Conservation (phyloP, 2,888 invertebrate species). For the Platycnemis pennipes region DNA sequence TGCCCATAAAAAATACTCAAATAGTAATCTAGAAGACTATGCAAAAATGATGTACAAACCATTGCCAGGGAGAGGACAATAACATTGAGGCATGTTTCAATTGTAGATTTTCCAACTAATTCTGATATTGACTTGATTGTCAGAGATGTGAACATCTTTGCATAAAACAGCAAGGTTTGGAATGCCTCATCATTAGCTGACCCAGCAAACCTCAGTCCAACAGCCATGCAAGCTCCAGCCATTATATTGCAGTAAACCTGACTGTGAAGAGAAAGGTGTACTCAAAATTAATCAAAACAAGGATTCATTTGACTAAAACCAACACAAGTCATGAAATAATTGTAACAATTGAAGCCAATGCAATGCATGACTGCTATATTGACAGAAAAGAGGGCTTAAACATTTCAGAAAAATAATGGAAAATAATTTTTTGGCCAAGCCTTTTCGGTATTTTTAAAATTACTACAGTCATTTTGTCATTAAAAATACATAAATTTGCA, state of each 20-base stretch:
- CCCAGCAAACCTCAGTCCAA: constrained; percentile 97
- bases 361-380: too few species aligned
- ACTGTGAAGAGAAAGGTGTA: constrained; percentile 79
- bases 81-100: constrained; percentile 93
- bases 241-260: constrained; percentile 98
- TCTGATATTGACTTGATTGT: constrained; percentile 89
- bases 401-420: too few species aligned
- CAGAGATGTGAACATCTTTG: constrained; percentile 85
- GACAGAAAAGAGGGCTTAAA: too few species aligned
- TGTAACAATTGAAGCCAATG: too few species aligned
- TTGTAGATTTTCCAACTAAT: constrained; percentile 92
- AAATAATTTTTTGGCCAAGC: too few species aligned
- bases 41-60: constrained; percentile 79
- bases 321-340: too few species aligned
- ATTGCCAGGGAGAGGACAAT: constrained; percentile 90
- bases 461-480: too few species aligned
- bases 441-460: too few species aligned
- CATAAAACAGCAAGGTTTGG: constrained; percentile 88
- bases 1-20: constrained; percentile 68
- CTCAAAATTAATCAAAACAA: neutral
- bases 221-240: constrained; percentile 95
- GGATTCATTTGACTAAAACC: too few species aligned
- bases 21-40: neutral
- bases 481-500: too few species aligned
- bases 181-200: constrained; percentile 92